These are phyloP conservation scores for Nibea coibor DNA, from an alignment of 2,113 vertebrate genomes.

Conservation along the genomic window DNA sequence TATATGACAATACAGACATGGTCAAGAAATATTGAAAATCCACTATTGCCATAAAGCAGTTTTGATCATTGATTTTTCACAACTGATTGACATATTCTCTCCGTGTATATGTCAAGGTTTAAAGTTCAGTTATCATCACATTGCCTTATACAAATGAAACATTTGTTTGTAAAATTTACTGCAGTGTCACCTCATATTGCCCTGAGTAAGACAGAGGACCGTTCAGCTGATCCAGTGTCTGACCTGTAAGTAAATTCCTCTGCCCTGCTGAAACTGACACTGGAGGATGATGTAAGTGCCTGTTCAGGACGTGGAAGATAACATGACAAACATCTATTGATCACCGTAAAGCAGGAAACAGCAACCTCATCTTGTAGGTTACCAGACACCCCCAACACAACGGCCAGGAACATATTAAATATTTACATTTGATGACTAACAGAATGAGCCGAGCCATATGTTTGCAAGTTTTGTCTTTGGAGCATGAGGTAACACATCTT, in stretches of 20 bases:
- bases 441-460: conserved; percentile 35
- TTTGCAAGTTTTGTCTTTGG: conserved; percentile 25
- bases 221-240: conserved; percentile 60
- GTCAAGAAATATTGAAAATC: not conserved
- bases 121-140: not conserved
- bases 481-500: conserved; percentile 36
- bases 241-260: conserved; percentile 81
- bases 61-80: not conserved
- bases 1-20: not conserved
- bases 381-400: conserved; percentile 72
- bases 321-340: conserved; percentile 77
- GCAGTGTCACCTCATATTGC: conserved; percentile 39
- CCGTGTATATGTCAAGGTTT: not conserved
- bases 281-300: conserved; percentile 72
- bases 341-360: conserved; percentile 69
- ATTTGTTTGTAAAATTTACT: not conserved
- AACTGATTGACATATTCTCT: not conserved
- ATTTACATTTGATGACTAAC: conserved; percentile 79
- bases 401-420: conserved; percentile 74
- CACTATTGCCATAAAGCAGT: not conserved
- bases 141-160: not conserved
- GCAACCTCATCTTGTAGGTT: conserved; percentile 74
- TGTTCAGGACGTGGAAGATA: conserved; percentile 68
- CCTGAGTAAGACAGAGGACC: not conserved
- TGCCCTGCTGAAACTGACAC: conserved; percentile 73